phyloP scores from a whole-genome alignment of 2,797 vertebrate genomes.

The Harpagifer antarcticus region DNA sequence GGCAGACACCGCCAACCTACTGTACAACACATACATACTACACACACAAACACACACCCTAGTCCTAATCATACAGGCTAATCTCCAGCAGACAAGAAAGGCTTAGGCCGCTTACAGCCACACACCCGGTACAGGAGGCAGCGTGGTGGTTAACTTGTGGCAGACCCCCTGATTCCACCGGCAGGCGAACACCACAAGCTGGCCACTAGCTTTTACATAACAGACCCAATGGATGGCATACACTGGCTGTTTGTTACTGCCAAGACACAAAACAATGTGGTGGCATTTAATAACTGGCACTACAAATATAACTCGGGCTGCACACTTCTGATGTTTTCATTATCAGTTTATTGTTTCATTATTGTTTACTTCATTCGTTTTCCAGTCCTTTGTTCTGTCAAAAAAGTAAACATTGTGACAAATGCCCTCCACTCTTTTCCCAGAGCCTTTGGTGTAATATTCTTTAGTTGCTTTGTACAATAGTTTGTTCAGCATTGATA shows the following conservation, averaged over 20 bases:
- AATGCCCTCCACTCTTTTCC: neutral
- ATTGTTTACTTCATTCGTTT: neutral
- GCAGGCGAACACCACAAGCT: conserved; percentile 39
- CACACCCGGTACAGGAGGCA: conserved; percentile 65
- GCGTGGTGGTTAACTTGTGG: conserved; percentile 76
- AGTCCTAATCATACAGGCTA: conserved; percentile 80
- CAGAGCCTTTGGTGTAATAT: too few relatives aligned
- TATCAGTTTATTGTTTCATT: too few relatives aligned
- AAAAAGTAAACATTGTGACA: neutral
- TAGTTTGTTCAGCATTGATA: neutral
- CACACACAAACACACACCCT: conserved; percentile 43
- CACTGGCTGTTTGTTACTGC: conserved; percentile 4
- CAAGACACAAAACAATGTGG: conserved; percentile 31
- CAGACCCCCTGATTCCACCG: conserved; percentile 57
- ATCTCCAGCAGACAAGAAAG: conserved; percentile 82
- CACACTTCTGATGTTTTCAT: neutral
- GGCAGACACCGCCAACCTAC: conserved; percentile 60
- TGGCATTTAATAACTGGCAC: neutral
- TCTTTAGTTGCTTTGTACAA: neutral
- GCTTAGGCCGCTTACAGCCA: conserved; percentile 79
- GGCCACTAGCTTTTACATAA: conserved; percentile 50
- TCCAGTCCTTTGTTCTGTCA: neutral
- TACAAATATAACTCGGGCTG: neutral
- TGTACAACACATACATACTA: conserved; percentile 44
- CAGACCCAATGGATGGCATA: conserved; percentile 3